Base-by-base conservation (phyloP, 2,797 vertebrate species). In the Coregonus ussuriensis region DNA sequence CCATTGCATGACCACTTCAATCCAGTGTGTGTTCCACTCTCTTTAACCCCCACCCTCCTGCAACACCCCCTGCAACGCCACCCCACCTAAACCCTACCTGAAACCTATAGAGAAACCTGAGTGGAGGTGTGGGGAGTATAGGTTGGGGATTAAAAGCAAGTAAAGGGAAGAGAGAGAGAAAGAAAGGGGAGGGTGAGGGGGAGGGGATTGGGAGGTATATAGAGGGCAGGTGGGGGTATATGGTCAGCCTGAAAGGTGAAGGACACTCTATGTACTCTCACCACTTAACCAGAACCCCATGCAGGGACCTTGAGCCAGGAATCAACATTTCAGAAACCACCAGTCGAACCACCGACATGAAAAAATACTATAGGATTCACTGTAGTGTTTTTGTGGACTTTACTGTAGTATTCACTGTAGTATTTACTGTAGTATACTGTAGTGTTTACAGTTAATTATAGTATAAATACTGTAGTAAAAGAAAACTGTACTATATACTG, bases 1-100 rank as follows among this genome's bases (percentile, higher is more conserved):
- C 51, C 14, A 6, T 79, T 74, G 82, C 79, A 77, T 86, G 79
- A 85, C 87, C 76, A 81, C 80, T 82, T 25, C 67, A 78, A 35
- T 25, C 35, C 54, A 41, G 33, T 74, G 56, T 70, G 68, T 51
- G 70, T 53, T 67, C 15, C 14, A 4, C 31, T 66, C 66, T 67
- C 4, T 11, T 67, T 33, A 9, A 67, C 56, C 18, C 18, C 31
- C 21, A 3, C 18, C 63, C 63, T 14, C 54, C 21, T 4, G 21
- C 25, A 1, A 1, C 14, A 9, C 25, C 25, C 68, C 11, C 33
- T 15, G 25, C 4, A 47, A 33, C 15, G 33, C 35, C 56, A 52
- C 68, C 68, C 63, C 41, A 82, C 33, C 54, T 2, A 62, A 41
- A 13, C 66, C 18, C 79, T 59, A 77, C 71, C 82, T 80, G 79